Base-by-base conservation (phyloP, 2,888 invertebrate genomes). In the Neocrepidodera transversa region DNA sequence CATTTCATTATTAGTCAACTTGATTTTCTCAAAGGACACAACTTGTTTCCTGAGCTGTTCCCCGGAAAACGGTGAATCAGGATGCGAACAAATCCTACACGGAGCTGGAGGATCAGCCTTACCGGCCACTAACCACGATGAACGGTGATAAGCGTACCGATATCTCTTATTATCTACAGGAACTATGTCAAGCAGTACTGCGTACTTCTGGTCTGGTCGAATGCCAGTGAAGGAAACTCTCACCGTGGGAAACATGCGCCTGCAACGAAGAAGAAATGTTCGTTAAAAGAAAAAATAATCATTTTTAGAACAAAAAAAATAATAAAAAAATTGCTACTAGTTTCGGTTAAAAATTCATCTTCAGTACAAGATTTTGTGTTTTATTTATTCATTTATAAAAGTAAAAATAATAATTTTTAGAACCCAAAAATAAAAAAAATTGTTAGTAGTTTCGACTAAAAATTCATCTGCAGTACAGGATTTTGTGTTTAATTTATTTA, bases 171-270 rank as follows among this genome's bases (percentile, higher is more conserved):
- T 92, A 83, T 98, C 97, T 76, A 97, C 94, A 62, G 97, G 96
- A 65, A 97, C 93, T 76, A 97, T 94, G 84, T 98, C 97, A 84
- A 98, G 86, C 70, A 97, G 86, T 56, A 98, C 96, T 53, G 92
- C 90, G 84, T 97, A 98, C 68, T 90, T 88, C 77, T 90, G 90
- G 75, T 92, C 91, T 59, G 89, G 85, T 73, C 90, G 87, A 72
- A 90, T 86, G 57, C 92, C 92, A 69, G 89, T 89, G 84, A 98
- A 96, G 63, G 95, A 94, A 65, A 95, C 93, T 65, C 97, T 88
- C 73, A 97, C 90, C 68, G 97, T 97, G 67, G 97, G 97, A 81
- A 98, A 98, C 97, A 98, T 98, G 74, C 97, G 89, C 81, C 97
- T 97, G 85, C 66, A 83, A 81, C 58, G 57, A 55, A 62, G 20